Conservation (phyloP, 2,113 vertebrate genomes). For the Lepidothrix coronata region DNA sequence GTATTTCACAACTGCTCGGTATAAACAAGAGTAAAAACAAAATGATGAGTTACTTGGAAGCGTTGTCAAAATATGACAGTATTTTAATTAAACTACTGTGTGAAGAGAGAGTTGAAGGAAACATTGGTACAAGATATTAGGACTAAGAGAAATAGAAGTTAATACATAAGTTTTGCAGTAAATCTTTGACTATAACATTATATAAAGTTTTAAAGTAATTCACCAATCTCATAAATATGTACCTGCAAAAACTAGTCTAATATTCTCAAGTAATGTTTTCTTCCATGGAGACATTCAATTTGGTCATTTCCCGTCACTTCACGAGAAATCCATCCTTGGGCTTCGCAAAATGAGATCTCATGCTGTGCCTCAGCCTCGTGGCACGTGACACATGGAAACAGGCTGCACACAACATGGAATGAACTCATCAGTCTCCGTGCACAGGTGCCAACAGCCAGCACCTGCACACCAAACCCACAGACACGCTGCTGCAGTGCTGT, state of each 20-base stretch:
- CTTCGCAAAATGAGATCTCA: neutral
- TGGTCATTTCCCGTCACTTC: neutral
- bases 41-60: neutral
- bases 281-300: neutral
- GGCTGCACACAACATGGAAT: accelerated
- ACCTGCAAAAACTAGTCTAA: neutral
- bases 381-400: neutral
- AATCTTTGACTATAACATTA: neutral
- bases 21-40: neutral
- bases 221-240: neutral
- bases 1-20: neutral
- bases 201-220: neutral
- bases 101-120: neutral
- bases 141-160: neutral
- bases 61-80: slow-evolving; percentile 13
- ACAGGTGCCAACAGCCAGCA: neutral
- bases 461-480: neutral
- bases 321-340: neutral
- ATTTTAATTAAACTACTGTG: slow-evolving; percentile 11
- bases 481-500: too few species aligned
- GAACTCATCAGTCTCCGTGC: neutral
- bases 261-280: neutral
- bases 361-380: neutral
- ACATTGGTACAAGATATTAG: neutral
- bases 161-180: neutral